Evolutionary conservation across 1,140 invertebrate genomes (phyloP).

Genomic region (Zaprionus ornatus): DNA sequence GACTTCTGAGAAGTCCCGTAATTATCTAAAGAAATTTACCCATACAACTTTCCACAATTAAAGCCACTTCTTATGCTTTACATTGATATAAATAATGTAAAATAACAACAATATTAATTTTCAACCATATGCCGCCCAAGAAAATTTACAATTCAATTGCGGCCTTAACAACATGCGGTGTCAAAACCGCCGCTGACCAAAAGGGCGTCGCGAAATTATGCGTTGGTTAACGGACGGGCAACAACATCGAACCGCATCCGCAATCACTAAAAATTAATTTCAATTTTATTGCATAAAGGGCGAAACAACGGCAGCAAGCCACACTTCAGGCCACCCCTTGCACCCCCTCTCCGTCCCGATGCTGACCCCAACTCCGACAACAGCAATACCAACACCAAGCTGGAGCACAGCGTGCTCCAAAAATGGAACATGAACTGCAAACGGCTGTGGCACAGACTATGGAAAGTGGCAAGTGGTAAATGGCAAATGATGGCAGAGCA

Average conservation of each 20-base stretch:
- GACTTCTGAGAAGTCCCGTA: too few species aligned
- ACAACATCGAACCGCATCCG: conserved; percentile 69
- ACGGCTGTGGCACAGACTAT: conserved; percentile 23
- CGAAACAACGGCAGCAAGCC: conserved; percentile 6
- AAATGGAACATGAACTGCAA: conserved; percentile 43
- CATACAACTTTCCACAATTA: not conserved
- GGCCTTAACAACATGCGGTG: conserved; percentile 55
- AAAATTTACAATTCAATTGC: conserved; percentile 71
- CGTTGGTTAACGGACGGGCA: conserved; percentile 37
- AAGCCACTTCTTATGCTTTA: not conserved
- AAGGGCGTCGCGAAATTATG: conserved; percentile 37
- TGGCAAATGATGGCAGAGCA: not conserved
- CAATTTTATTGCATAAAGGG: conserved; percentile 72
- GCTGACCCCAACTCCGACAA: not conserved
- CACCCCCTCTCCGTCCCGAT: not conserved
- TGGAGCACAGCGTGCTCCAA: conserved; percentile 19
- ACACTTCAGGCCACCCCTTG: not conserved
- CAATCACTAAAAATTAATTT: conserved; percentile 83
- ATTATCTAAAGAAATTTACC: not conserved
- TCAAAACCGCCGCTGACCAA: conserved; percentile 52
- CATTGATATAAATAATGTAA: conserved; percentile 41
- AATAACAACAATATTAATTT: conserved; percentile 13
- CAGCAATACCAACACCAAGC: not conserved
- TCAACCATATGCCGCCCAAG: conserved; percentile 42
- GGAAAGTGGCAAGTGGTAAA: conserved; percentile 18